Conservation (phyloP, 1,140 invertebrate genomes). For the Drosophila dunni region DNA sequence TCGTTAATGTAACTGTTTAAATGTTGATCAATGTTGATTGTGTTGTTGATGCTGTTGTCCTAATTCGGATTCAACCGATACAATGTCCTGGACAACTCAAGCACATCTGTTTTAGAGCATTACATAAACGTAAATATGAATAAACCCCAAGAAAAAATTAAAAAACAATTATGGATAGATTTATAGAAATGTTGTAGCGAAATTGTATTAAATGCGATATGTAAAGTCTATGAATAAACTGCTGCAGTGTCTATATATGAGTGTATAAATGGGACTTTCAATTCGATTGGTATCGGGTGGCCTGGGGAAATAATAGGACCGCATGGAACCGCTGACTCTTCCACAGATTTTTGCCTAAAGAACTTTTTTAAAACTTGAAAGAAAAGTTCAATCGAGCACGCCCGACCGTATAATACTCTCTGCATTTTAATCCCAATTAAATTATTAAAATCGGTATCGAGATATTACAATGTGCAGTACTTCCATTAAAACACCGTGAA, state of each 20-base stretch:
- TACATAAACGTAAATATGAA: neutral
- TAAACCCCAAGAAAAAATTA: slow-evolving; percentile 14
- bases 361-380: no score
- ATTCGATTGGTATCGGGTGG: neutral
- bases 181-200: slow-evolving; percentile 70
- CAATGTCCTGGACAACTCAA: slow-evolving; percentile 4
- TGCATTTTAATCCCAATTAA: no score
- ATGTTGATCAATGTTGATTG: slow-evolving; percentile 50
- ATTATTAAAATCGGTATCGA: no score
- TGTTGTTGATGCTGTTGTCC: slow-evolving; percentile 9
- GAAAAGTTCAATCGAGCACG: no score
- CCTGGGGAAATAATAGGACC: no score
- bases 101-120: slow-evolving; percentile 42
- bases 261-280: slow-evolving; percentile 26
- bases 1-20: slow-evolving; percentile 45
- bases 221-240: slow-evolving; percentile 55
- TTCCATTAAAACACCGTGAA: no score
- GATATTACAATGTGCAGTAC: no score
- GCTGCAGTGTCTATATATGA: slow-evolving; percentile 41
- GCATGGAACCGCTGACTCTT: no score
- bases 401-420: no score
- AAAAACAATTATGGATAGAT: slow-evolving; percentile 34
- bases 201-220: slow-evolving; percentile 56
- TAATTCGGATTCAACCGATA: neutral
- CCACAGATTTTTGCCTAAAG: no score